These are phyloP conservation scores for Eupithecia exiguata DNA, from an alignment of 2,888 invertebrate genomes.

Conservation along the genomic window DNA sequence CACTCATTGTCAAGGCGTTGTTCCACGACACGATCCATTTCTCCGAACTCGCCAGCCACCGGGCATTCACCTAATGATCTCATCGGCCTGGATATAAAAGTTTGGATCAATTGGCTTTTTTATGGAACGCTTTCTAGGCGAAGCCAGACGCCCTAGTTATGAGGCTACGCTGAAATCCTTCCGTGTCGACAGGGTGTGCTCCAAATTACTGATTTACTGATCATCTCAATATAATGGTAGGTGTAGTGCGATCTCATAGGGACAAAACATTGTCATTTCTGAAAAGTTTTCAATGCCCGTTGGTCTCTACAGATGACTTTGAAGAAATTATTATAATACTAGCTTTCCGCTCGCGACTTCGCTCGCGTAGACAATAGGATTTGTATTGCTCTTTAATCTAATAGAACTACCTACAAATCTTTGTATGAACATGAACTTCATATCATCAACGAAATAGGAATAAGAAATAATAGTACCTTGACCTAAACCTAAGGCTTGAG, in stretches of 20 bases:
- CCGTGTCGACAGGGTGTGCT: constrained; percentile 36
- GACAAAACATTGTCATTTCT: neutral
- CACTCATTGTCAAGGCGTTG: constrained; percentile 30
- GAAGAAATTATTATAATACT: too few relatives aligned
- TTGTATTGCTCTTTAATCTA: too few relatives aligned
- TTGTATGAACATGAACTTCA: too few relatives aligned
- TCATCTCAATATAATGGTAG: neutral
- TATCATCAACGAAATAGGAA: too few relatives aligned
- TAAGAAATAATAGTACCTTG: too few relatives aligned
- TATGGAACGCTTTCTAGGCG: constrained; percentile 74
- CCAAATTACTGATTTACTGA: neutral
- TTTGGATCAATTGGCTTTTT: constrained; percentile 78
- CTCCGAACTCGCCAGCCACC: constrained; percentile 55
- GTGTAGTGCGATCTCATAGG: neutral
- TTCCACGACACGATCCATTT: constrained; percentile 69
- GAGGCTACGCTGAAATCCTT: constrained; percentile 57
- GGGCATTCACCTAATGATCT: constrained; percentile 81
- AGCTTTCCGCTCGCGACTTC: too few relatives aligned
- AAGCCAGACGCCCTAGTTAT: constrained; percentile 70
- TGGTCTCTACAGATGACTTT: neutral
- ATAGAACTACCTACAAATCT: too few relatives aligned
- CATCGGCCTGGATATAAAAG: constrained; percentile 79
- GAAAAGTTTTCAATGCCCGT: neutral
- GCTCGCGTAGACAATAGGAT: too few relatives aligned
- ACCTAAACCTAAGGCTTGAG: too few relatives aligned